Base-by-base conservation (phyloP, 2,888 invertebrate genomes). In the Acleris emargana region DNA sequence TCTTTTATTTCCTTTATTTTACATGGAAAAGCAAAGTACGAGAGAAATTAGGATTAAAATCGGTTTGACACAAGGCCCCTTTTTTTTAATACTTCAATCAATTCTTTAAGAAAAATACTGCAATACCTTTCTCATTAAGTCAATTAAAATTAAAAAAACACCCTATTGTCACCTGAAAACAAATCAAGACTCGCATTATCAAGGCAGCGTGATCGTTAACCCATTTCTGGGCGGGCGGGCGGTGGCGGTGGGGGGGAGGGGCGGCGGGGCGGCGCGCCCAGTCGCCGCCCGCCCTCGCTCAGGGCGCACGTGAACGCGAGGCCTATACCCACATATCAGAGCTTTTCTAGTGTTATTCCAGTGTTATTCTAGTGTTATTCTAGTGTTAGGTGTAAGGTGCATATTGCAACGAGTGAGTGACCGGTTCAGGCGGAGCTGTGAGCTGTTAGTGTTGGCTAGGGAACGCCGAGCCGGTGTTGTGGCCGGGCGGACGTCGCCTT, bases 271-370 rank as follows among this genome's bases (percentile, higher is more conserved):
- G 61, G 77, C 77, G 67, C 72, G 32, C 71, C 78, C 85, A 89
- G 89, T 89, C 87, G 89, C 83, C 88, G 88, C 88, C 87, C 83
- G 87, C 84, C 83, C 84, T 77, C 78, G 80, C 78, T 77, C 77
- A 75, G 76, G 76, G 72, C 73, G 70, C 67, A 54, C 67, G 68
- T 67, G 78, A 72, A 75, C 73, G 70, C 68, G 85, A 83, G 84
- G 87, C 88, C 88, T 77, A 82, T 76, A 81, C 76, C 75, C 76
- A 85, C 81, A 91, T 90, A 91, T 91, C 90, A 90, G 90, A 89
- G 69, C 72, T 73, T 70, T 67, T 73, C 70, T 58, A 50, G 50
- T 53, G 62, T 58, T 68, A 70, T 66, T 64, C 54, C 69, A 69
- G 72, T 75, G 74, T 73, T 72, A 72, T 72, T 51, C 52, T 61